Percentiles rank a stretch among this genome's conserved stretches.
phyloP scores from a whole-genome alignment of 2,797 vertebrate species.

The Pseudotriccus pelzelni region DNA sequence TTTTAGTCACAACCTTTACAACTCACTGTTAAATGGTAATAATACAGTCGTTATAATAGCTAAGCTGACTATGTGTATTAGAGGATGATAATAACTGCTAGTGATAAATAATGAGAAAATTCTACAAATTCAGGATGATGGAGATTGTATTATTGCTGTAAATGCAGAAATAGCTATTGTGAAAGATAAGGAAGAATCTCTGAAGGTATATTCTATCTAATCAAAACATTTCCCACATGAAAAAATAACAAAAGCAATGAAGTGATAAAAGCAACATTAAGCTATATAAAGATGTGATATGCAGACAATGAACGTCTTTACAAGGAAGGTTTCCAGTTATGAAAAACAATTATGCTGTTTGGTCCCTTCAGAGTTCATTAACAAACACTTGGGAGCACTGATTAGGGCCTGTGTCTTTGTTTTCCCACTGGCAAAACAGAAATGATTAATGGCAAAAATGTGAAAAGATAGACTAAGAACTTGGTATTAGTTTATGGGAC shows the following conservation, averaged over 20 bases:
- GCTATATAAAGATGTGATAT: not conserved
- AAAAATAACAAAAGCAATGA: slow-evolving; percentile 3
- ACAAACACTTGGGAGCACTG: slow-evolving; percentile 9
- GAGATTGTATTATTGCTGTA: slow-evolving; percentile 17
- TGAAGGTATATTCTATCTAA: slow-evolving; percentile 23
- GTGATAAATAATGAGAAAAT: not conserved
- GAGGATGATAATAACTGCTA: not conserved
- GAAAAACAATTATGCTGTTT: slow-evolving; percentile 5
- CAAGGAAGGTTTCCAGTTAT: slow-evolving; percentile 5
- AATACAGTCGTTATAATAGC: not conserved
- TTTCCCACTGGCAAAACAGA: not conserved
- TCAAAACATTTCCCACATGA: slow-evolving; percentile 32
- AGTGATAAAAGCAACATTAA: slow-evolving; percentile 32
- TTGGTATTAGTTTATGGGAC: not conserved
- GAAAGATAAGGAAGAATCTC: slow-evolving; percentile 45
- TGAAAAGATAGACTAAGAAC: not conserved
- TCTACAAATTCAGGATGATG: not conserved
- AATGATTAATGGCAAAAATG: slow-evolving; percentile 11
- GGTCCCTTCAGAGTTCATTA: not conserved
- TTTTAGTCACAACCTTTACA: not conserved
- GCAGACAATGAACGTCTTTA: not conserved
- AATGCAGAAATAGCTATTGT: slow-evolving; percentile 22
- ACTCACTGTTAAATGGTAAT: not conserved
- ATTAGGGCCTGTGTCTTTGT: slow-evolving; percentile 10
- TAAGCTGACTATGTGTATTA: not conserved